A percentile compares a stretch with the other conserved stretches of the same genome.
Evolutionary conservation across 2,888 invertebrate species (phyloP).

Genomic region (Papilio elwesi): DNA sequence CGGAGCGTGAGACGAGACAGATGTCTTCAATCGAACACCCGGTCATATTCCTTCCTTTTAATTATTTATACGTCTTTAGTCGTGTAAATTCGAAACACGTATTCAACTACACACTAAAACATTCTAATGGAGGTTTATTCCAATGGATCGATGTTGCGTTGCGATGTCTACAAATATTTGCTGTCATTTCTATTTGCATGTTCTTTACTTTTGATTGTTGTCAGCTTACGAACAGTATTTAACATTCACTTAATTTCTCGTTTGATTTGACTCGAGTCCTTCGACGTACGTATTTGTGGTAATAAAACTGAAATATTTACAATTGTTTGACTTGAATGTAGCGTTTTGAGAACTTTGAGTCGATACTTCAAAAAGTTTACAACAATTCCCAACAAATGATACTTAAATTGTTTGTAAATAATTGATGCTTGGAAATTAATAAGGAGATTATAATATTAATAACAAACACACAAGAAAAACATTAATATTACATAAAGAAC

Average conservation of each 20-base stretch:
- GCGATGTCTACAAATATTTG: conserved; percentile 55
- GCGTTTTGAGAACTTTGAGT: background rate
- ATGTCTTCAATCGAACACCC: conserved; percentile 56
- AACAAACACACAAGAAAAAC: no score
- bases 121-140: conserved; percentile 46
- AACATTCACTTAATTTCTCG: conserved; percentile 34
- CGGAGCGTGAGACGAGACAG: conserved; percentile 61
- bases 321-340: background rate
- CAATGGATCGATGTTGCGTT: conserved; percentile 52
- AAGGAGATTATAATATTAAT: no score
- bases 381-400: no score
- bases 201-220: conserved; percentile 39
- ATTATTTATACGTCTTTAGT: conserved; percentile 62
- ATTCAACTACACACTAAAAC: conserved; percentile 42
- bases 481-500: no score
- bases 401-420: background rate
- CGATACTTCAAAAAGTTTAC: background rate
- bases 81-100: conserved; percentile 48
- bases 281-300: background rate
- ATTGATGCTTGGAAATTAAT: background rate
- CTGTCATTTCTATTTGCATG: conserved; percentile 14
- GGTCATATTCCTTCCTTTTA: conserved; percentile 62
- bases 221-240: conserved; percentile 29
- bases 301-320: background rate
- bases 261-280: conserved; percentile 24